Percentiles rank a stretch among this genome's conserved stretches.
Evolutionary conservation across 2,797 vertebrate species (phyloP).

Genomic region (Tragelaphus oryx): DNA sequence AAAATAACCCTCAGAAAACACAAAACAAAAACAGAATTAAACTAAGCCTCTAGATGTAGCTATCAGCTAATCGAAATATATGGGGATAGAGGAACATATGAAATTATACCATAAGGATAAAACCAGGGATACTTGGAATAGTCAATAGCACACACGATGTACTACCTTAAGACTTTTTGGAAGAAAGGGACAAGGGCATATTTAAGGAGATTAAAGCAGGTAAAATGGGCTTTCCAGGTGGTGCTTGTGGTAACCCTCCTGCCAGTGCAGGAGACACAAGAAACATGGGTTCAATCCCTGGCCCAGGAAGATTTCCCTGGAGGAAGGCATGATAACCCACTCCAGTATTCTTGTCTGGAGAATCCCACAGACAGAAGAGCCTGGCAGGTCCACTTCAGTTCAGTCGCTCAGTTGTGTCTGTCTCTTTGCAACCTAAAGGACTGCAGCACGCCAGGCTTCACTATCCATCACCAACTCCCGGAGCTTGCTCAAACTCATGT

Average conservation of each 20-base stretch:
- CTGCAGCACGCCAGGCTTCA: neutral
- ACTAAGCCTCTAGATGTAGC: neutral
- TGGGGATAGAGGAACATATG: neutral
- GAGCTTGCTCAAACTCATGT: neutral
- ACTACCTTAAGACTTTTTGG: neutral
- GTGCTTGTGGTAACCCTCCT: neutral
- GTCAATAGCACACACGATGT: neutral
- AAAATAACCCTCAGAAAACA: neutral
- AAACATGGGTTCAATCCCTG: neutral
- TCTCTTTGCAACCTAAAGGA: neutral
- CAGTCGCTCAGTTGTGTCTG: neutral
- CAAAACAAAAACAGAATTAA: neutral
- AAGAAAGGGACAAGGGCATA: neutral
- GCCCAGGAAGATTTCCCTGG: neutral
- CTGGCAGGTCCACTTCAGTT: neutral
- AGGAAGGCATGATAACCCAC: neutral
- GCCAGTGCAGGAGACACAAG: neutral
- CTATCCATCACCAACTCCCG: neutral
- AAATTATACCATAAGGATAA: neutral
- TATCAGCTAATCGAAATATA: neutral
- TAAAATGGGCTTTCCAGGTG: neutral
- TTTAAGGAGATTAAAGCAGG: neutral
- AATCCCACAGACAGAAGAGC: neutral
- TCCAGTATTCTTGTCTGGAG: neutral
- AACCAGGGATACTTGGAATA: neutral